Evolutionary conservation across 2,113 vertebrate species (phyloP), one percentile per base, ranked within the genome.

Genomic region (Ranitomeya variabilis): DNA sequence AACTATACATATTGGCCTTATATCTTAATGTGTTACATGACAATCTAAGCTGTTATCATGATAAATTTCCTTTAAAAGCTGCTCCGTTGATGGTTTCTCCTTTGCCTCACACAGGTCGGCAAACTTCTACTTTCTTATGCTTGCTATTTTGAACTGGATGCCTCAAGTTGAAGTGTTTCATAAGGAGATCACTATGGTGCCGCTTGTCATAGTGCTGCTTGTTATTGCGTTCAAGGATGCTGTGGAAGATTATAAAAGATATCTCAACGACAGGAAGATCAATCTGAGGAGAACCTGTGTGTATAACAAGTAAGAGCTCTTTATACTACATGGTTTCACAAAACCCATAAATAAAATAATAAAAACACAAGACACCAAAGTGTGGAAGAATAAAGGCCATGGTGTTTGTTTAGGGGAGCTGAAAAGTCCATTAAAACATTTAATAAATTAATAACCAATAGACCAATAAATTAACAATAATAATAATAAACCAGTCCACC

Each of bases 61-160:
- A 45, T 45, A 45, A 45, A 45, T 2, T 45, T 31, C 26, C 26
- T 31, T 31, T 45, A 2, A 45, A 37, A 14, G 16, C 57, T 21
- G 14, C 66, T 12, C 10, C 37, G 18, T 12, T 69, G 21, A 84
- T 15, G 19, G 5, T 55, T 71, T 81, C 21, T 14, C 26, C 86
- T 90, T 91, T 67, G 18, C 3, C 18, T 0, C 86, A 90, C 90
- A 52, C 91, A 96, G 95, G 54, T 89, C 95, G 87, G 94, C 95
- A 64, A 96, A 95, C 90, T 59, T 95, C 86, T 96, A 94, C 73
- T 95, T 95, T 86, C 89, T 96, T 2, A 92, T 95, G 55, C 92
- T 96, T 91, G 92, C 89, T 59, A 52, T 94, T 90, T 91, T 96
- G 88, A 96, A 94, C 91, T 95, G 93, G 92, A 90, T 96, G 12